phyloP scores from a whole-genome alignment of 2,888 invertebrate genomes.

The Ennomos erosarius region DNA sequence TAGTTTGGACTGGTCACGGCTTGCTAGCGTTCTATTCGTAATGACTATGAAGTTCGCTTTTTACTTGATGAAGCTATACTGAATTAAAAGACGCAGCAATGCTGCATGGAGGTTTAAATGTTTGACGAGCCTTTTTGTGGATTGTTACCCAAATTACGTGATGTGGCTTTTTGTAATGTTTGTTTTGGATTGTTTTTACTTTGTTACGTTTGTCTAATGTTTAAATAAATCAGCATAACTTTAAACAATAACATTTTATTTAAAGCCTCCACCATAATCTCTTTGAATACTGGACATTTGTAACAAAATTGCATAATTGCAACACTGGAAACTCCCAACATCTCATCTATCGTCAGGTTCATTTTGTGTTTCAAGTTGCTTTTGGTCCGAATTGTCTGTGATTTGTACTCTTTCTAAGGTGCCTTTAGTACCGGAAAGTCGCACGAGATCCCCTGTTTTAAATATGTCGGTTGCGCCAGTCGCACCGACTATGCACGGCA shows the following conservation, averaged over 20 bases:
- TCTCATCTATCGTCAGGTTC: too few species aligned
- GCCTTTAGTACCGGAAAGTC: constrained; percentile 81
- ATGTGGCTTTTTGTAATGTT: constrained; percentile 7
- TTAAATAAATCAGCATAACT: constrained; percentile 25
- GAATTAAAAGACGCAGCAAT: too few species aligned
- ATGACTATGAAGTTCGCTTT: too few species aligned
- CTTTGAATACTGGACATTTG: constrained; percentile 23
- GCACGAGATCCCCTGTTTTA: constrained; percentile 87
- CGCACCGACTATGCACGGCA: constrained; percentile 93
- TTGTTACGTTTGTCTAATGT: constrained; percentile 28
- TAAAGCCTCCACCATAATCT: constrained; percentile 13
- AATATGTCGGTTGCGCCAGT: constrained; percentile 87
- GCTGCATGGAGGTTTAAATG: too few species aligned
- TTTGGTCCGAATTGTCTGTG: constrained; percentile 37
- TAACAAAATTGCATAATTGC: background rate
- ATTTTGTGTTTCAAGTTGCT: constrained; percentile 11
- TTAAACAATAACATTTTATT: constrained; percentile 22
- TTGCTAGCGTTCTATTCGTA: too few species aligned
- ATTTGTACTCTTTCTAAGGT: constrained; percentile 64
- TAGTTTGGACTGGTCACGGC: too few species aligned
- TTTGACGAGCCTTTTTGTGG: background rate
- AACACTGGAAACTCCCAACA: background rate
- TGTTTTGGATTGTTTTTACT: constrained; percentile 32
- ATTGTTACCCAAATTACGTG: background rate
- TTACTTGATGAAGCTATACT: too few species aligned